Conservation (phyloP, 2,888 invertebrate species). For the Drosophila leonis region DNA sequence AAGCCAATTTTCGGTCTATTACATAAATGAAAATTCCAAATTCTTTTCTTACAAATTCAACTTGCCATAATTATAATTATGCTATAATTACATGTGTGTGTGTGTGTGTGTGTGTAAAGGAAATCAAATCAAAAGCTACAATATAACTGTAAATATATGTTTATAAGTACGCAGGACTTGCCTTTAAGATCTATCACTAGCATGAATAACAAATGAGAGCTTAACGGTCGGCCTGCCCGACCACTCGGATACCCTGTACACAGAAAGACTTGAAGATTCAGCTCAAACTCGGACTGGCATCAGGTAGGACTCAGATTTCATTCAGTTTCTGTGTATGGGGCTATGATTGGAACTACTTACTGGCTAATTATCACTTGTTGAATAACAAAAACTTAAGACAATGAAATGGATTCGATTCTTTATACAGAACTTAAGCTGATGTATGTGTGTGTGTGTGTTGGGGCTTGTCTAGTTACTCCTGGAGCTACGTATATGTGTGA, state of each 20-base stretch:
- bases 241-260: slow-evolving; percentile 38
- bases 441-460: slow-evolving; percentile 4
- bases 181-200: slow-evolving; percentile 75
- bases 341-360: slow-evolving; percentile 34
- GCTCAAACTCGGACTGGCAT: background rate
- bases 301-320: background rate
- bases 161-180: slow-evolving; percentile 26
- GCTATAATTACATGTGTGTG: slow-evolving; percentile 35
- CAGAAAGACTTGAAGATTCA: slow-evolving; percentile 10
- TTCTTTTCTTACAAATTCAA: slow-evolving; percentile 40
- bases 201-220: slow-evolving; percentile 70
- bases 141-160: slow-evolving; percentile 33
- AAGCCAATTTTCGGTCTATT: slow-evolving; percentile 65
- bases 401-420: slow-evolving; percentile 34
- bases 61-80: slow-evolving; percentile 28
- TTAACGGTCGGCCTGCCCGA: slow-evolving; percentile 45
- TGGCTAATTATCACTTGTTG: slow-evolving; percentile 59
- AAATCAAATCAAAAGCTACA: slow-evolving; percentile 7
- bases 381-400: slow-evolving; percentile 24
- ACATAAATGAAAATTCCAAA: slow-evolving; percentile 59
- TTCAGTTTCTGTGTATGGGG: slow-evolving; percentile 20
- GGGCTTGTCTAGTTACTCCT: slow-evolving; percentile 27
- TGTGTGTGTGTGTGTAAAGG: slow-evolving; percentile 11
- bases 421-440: slow-evolving; percentile 43
- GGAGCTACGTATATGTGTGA: slow-evolving; percentile 55